Evolutionary conservation across 2,888 invertebrate species (phyloP), one percentile per base, ranked within the genome.

Genomic region (Drosophila affinis): DNA sequence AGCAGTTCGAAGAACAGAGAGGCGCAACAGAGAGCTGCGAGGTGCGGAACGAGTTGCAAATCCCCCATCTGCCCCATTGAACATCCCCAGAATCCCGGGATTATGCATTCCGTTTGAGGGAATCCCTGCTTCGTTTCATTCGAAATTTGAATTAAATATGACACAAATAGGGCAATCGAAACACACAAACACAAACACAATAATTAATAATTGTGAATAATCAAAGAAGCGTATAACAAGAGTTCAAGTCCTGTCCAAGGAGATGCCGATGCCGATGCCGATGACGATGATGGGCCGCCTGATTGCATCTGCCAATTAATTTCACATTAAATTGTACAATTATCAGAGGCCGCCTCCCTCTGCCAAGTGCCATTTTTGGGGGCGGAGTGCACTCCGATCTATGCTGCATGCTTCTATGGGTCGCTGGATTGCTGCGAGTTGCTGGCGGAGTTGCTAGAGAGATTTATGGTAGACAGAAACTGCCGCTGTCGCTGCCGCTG

Each of bases 381-480:
- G 74, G 57, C 17, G 56, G 64, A 62, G 51, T 56, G 51, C 34
- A 53, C 29, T 32, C 27, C 64, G 18, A 60, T 71, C 72, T 64
- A 54, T 53, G 64, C 62, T 47, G 53, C 39, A 39, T 39, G 29
- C 29, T 9, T 7, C 29, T 9, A 24, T 5, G 29, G 27, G 27
- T 7, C 7, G 27, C 27, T 27, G 27, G 29, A 9, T 9, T 7
- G 29, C 29, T 29, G 29, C 9, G 9, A 24, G 24, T 14, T 7
- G 65, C 64, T 64, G 52, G 45, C 34, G 51, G 45, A 51, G 32
- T 29, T 32, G 51, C n/a, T 32, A 63, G 58, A 52, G 74, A 88
- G 88, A 83, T 88, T 88, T 83, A 88, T 87, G 88, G 86, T 51
- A 55, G 73, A 79, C 80, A 82, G 74, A 71, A 69, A 68, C 71